Percentiles rank a stretch among this genome's conserved stretches.
Conservation (phyloP, 2,888 invertebrate genomes). For the Tetramorium bicarinatum region DNA sequence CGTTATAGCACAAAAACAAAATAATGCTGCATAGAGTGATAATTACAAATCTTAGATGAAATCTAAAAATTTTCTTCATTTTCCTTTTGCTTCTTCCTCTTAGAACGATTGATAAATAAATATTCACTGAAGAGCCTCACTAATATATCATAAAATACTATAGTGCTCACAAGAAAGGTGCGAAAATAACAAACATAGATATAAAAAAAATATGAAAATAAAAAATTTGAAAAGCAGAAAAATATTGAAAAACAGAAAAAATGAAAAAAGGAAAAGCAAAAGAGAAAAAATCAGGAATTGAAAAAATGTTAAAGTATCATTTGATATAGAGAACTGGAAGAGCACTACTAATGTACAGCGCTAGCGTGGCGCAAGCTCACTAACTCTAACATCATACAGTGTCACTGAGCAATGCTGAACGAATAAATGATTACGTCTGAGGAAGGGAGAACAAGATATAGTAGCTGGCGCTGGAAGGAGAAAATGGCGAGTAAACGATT, state of each 20-base stretch:
- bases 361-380: slow-evolving; percentile 77
- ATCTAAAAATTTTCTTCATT: slow-evolving; percentile 28
- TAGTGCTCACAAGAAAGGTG: not conserved
- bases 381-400: slow-evolving; percentile 62
- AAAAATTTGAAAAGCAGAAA: not conserved
- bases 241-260: slow-evolving; percentile 27
- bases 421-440: slow-evolving; percentile 61
- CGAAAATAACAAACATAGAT: not conserved
- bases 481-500: slow-evolving; percentile 44
- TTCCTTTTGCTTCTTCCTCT: not conserved
- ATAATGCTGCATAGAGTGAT: slow-evolving; percentile 22
- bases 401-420: slow-evolving; percentile 23
- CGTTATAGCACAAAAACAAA: slow-evolving; percentile 24
- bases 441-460: slow-evolving; percentile 56
- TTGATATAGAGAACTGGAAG: slow-evolving; percentile 81
- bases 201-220: not conserved
- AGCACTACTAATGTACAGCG: slow-evolving; percentile 81
- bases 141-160: not conserved
- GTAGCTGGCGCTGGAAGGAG: slow-evolving; percentile 52
- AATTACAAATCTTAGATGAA: slow-evolving; percentile 5
- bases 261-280: not conserved
- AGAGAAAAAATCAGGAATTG: slow-evolving; percentile 65
- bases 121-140: slow-evolving; percentile 29
- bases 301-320: slow-evolving; percentile 78
- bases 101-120: slow-evolving; percentile 3